Conservation (phyloP, 2,797 vertebrate species). For the Erpetoichthys calabaricus region DNA sequence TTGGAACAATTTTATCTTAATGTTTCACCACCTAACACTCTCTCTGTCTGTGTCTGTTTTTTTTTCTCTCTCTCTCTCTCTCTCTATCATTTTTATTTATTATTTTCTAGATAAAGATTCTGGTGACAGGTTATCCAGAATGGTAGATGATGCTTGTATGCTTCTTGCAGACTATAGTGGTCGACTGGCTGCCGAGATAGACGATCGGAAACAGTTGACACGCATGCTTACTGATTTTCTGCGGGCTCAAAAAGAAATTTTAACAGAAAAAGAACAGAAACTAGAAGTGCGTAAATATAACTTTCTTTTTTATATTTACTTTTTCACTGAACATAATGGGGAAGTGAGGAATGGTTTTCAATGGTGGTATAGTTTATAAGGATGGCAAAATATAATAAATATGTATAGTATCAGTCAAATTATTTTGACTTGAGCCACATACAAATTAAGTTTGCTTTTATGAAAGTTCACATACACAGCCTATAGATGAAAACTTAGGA, state of each 20-base stretch:
- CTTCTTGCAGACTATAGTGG: slow-evolving; percentile 95
- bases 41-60: too few species aligned
- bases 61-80: too few species aligned
- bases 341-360: too few species aligned
- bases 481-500: too few species aligned
- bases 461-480: too few species aligned
- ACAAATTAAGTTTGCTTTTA: too few species aligned
- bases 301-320: slow-evolving; percentile 24
- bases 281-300: slow-evolving; percentile 85
- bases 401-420: too few species aligned
- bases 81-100: slow-evolving; percentile 12
- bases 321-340: slow-evolving; percentile 9
- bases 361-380: too few species aligned
- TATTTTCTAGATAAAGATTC: slow-evolving; percentile 80
- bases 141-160: slow-evolving; percentile 97
- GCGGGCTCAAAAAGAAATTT: slow-evolving; percentile 87
- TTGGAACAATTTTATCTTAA: too few species aligned
- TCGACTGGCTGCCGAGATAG: slow-evolving; percentile 91
- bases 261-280: slow-evolving; percentile 93
- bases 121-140: slow-evolving; percentile 81
- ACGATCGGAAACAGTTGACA: slow-evolving; percentile 88
- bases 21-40: too few species aligned
- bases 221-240: slow-evolving; percentile 84
- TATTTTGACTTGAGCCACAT: too few species aligned
- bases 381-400: too few species aligned